Conservation (phyloP, 2,113 vertebrate species). For the Tragelaphus imberbis region DNA sequence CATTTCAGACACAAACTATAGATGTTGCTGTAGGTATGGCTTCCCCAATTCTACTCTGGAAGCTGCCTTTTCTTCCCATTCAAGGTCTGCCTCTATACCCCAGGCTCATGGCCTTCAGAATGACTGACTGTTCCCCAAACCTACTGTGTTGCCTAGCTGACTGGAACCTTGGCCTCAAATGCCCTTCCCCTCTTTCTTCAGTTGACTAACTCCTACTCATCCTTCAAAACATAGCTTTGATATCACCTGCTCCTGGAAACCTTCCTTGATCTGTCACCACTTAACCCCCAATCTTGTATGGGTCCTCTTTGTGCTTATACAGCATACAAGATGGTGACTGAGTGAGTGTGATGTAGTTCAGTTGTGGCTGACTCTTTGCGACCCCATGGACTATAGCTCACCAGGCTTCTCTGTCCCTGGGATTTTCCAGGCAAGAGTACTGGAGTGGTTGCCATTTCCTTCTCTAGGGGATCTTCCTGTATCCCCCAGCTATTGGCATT, state of each 20-base stretch:
- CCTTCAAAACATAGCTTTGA: not conserved
- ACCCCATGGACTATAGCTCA: not conserved
- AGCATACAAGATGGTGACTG: not conserved
- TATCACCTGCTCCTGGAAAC: not conserved
- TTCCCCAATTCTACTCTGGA: not conserved
- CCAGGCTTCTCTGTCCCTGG: not conserved
- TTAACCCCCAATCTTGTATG: not conserved
- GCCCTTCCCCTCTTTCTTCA: not conserved
- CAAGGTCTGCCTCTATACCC: not conserved
- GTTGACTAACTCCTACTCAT: not conserved
- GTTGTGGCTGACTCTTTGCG: fast-evolving
- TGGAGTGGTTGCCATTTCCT: not conserved
- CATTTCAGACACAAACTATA: not conserved
- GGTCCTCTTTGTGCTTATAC: not conserved
- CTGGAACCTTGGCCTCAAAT: not conserved
- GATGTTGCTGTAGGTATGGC: not conserved
- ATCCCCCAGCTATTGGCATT: not conserved
- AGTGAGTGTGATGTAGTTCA: not conserved
- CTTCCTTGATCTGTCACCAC: not conserved
- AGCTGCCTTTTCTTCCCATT: not conserved
- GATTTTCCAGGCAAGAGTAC: not conserved
- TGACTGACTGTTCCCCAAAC: not conserved
- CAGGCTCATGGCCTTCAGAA: not conserved
- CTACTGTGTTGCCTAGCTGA: not conserved
- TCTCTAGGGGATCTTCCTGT: not conserved